Base-by-base conservation (phyloP, 2,113 vertebrate species). In the Anser brachyrhynchus region DNA sequence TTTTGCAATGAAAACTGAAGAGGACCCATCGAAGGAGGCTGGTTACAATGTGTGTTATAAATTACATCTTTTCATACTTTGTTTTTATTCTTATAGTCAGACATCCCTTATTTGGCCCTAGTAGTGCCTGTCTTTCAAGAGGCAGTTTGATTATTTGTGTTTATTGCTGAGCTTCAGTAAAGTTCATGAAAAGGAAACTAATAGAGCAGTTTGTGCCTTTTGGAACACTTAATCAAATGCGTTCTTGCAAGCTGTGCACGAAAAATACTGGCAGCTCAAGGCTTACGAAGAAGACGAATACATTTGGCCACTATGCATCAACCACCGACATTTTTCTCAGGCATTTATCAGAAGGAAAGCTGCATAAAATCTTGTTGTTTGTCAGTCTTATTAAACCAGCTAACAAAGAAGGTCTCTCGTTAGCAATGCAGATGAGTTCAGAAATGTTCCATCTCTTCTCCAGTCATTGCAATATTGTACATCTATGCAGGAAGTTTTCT, bases 231-330 rank as follows among this genome's bases (percentile, higher is more conserved):
- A 61, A 84, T 96, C 65, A 92, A 77, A 71, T 29, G 49, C 69
- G 11, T 41, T 81, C 61, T 72, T 92, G 75, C 69, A 93, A 88
- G 59, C 59, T 49, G 10, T 25, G 11, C 22, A 2, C 61, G 57
- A 87, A 93, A 84, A 73, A 86, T 76, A 9, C 22, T 51, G 57
- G 19, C 82, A 95, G 76, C 67, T 91, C 75, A 76, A 88, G 79
- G 33, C 21, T 88, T 81, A 28, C 57, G 29, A 75, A 88, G 88
- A 86, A 86, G 83, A 90, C 72, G 5, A 89, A 94, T 62, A 78
- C 2, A 41, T 76, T 95, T 89, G 77, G 59, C 72, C 33, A 80
- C 49, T 79, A 12, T n/a, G 64, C n/a, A 81, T 77, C 79, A 92
- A 52, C 52, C 25, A 58, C 69, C 84, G 83, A 84, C 80, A 72